Percentiles rank a stretch among this genome's conserved stretches.
These are phyloP conservation scores for Telmatochromis sp. DNA, from an alignment of 2,113 vertebrate genomes.

Conservation along the genomic window DNA sequence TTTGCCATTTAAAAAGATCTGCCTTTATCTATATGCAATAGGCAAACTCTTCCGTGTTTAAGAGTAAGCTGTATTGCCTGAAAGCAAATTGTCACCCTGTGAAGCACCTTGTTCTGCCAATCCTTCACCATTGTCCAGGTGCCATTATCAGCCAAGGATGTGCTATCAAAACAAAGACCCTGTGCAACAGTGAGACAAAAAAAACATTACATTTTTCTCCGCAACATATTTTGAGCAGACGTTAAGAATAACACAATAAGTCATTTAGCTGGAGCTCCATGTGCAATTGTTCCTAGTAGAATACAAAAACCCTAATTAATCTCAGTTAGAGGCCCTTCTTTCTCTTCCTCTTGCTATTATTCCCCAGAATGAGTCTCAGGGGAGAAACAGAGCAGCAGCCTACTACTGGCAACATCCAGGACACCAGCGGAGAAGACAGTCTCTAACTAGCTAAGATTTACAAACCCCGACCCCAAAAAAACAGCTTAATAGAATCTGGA, in stretches of 20 bases:
- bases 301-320: slow-evolving; percentile 67
- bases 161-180: slow-evolving; percentile 33
- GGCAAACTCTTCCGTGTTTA: not conserved
- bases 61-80: slow-evolving; percentile 14
- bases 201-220: slow-evolving; percentile 14
- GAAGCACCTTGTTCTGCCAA: slow-evolving; percentile 3
- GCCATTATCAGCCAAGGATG: slow-evolving; percentile 24
- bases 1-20: slow-evolving; percentile 2
- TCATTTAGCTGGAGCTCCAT: slow-evolving; percentile 44
- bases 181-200: slow-evolving; percentile 8
- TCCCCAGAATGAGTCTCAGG: slow-evolving; percentile 50
- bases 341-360: slow-evolving; percentile 53
- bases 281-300: slow-evolving; percentile 56
- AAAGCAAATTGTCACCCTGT: not conserved
- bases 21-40: slow-evolving; percentile 8
- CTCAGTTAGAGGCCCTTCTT: slow-evolving; percentile 57
- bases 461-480: not conserved
- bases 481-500: slow-evolving; percentile 37
- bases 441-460: slow-evolving; percentile 44
- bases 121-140: slow-evolving; percentile 11
- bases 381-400: slow-evolving; percentile 39
- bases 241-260: slow-evolving; percentile 50
- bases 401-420: slow-evolving; percentile 40
- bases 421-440: slow-evolving; percentile 24
- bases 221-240: slow-evolving; percentile 49